Base-by-base conservation (phyloP, 1,140 invertebrate species). In the Zaprionus africanus region DNA sequence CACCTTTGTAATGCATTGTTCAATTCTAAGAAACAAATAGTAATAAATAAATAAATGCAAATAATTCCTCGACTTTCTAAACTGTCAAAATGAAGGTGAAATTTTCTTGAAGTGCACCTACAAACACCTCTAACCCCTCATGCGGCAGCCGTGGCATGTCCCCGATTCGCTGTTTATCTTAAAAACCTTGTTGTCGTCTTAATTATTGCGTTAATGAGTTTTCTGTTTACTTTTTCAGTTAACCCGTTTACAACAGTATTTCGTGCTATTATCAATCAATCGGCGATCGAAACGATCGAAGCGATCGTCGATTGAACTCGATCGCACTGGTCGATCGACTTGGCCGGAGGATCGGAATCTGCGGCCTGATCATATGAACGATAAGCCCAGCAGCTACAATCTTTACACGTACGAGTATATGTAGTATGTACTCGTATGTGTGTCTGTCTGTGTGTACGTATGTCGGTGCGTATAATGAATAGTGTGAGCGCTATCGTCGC, bases 131-230 rank as follows among this genome's bases (percentile, higher is more conserved):
- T 78, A 65, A 34, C 70, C 70, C 64, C 34, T 26, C 56, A 19
- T 2, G 1, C 34, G 43, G 31, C 49, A 31, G 13, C 56, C 78
- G 75, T 77, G 79, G 80, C 75, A 81, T 82, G 87, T 77, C 71
- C 70, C 58, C 75, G 59, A 60, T 71, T 79, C 76, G 87, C 62
- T 65, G 77, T 85, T 90, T 91, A 91, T 91, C 90, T 91, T 91
- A 91, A 91, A 91, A 91, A 91, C 90, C 90, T 91, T 91, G 90
- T 91, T 91, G 90, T 91, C 90, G 90, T 91, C 90, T 91, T 91
- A 91, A 91, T 91, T 91, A 91, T 90, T 91, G 90, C 90, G 90
- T 91, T 91, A 91, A 91, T 91, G 90, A 91, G 90, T 91, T 91
- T 91, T 91, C 80, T 79, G 90, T 91, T 91, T 91, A 72, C 75